Evolutionary conservation across 2,888 invertebrate genomes (phyloP).

Genomic region (Diachrysia chrysitis): DNA sequence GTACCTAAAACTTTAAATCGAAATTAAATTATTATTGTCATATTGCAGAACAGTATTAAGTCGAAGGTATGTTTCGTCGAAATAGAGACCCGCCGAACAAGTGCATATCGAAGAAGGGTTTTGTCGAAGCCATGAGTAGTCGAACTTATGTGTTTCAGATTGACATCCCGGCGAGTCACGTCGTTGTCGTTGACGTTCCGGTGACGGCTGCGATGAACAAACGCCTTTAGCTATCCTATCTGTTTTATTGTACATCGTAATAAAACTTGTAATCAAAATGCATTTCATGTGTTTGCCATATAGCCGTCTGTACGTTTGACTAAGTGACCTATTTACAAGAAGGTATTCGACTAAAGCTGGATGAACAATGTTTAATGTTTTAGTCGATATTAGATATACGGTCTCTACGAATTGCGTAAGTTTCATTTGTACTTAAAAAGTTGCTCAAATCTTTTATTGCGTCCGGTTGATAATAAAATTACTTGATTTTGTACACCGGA

Average conservation of each 20-base stretch:
- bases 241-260: conserved; percentile 20
- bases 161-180: too few species aligned
- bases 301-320: conserved; percentile 10
- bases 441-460: conserved; percentile 39
- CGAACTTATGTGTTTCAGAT: too few species aligned
- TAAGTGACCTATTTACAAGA: conserved; percentile 17
- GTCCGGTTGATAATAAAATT: conserved; percentile 24
- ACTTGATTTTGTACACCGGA: conserved; percentile 8
- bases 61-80: too few species aligned
- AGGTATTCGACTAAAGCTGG: conserved; percentile 5
- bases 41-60: too few species aligned
- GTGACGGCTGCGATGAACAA: too few species aligned
- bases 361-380: conserved; percentile 8
- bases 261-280: conserved; percentile 27
- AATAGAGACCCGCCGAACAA: too few species aligned
- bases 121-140: too few species aligned
- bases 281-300: conserved; percentile 29
- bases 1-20: too few species aligned
- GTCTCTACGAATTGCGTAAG: conserved; percentile 32
- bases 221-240: too few species aligned
- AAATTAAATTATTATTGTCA: too few species aligned
- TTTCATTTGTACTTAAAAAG: conserved; percentile 16
- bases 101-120: too few species aligned
- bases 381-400: conserved; percentile 14
- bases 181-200: too few species aligned